Evolutionary conservation across 2,888 invertebrate genomes (phyloP).

Genomic region (Andrena bicolor): DNA sequence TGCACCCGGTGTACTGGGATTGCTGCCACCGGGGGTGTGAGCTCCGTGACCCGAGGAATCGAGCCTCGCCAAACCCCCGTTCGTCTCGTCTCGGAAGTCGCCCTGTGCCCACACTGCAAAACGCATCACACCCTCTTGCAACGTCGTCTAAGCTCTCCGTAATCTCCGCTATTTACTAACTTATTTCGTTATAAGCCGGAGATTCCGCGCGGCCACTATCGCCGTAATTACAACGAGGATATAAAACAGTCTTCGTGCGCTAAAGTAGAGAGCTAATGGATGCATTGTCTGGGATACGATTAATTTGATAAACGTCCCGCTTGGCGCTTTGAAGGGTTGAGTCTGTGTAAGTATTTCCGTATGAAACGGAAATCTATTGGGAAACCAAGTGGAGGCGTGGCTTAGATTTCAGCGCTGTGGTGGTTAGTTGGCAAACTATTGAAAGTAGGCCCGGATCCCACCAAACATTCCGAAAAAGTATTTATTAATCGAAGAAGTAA

Average conservation of each 20-base stretch:
- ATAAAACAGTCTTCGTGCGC: not conserved
- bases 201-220: not conserved
- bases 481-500: too few relatives aligned
- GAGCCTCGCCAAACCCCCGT: constrained; percentile 88
- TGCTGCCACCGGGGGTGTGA: constrained; percentile 85
- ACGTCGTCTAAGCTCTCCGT: constrained; percentile 76
- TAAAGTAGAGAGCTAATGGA: not conserved
- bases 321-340: not conserved
- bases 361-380: not conserved
- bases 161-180: constrained; percentile 49
- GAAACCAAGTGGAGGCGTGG: too few relatives aligned
- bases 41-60: constrained; percentile 84
- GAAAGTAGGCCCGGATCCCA: too few relatives aligned
- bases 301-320: not conserved
- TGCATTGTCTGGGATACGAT: not conserved
- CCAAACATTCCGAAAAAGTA: too few relatives aligned
- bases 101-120: constrained; percentile 96
- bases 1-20: constrained; percentile 88
- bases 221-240: not conserved
- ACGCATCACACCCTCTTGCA: constrained; percentile 79
- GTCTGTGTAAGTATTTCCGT: not conserved
- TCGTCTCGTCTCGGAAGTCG: constrained; percentile 94
- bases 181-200: constrained; percentile 18
- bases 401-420: too few relatives aligned
- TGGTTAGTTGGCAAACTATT: too few relatives aligned